phyloP scores from a whole-genome alignment of 2,113 vertebrate species.

The Chelonoidis abingdonii region DNA sequence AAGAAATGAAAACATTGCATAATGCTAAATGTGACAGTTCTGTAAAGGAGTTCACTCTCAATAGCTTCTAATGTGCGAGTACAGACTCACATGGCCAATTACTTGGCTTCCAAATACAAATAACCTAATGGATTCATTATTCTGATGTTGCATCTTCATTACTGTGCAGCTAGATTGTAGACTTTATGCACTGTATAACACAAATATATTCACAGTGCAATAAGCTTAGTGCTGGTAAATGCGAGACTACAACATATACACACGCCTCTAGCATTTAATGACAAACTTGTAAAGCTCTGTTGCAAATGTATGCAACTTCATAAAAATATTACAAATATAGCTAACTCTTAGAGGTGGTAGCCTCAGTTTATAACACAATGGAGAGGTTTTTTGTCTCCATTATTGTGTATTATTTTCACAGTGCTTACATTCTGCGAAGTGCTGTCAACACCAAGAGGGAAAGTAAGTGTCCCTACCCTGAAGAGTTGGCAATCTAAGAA shows the following conservation, averaged over 20 bases:
- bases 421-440: neutral
- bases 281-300: neutral
- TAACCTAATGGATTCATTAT: conserved; percentile 7
- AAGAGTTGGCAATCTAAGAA: neutral
- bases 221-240: neutral
- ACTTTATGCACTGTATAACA: neutral
- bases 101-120: conserved; percentile 34
- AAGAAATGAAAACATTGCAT: rapidly evolving
- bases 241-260: rapidly evolving
- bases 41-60: conserved; percentile 2
- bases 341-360: neutral
- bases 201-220: neutral
- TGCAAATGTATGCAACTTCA: neutral
- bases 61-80: neutral
- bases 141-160: neutral
- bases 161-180: neutral
- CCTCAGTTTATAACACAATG: neutral
- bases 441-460: neutral
- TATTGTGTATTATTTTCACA: neutral
- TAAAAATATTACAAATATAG: neutral
- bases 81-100: conserved; percentile 14
- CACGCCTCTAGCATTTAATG: neutral
- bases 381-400: neutral
- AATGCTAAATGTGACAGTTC: neutral
- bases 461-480: neutral